Percentiles rank a stretch among this genome's conserved stretches.
Evolutionary conservation across 1,140 invertebrate species (phyloP).

Genomic region (Hycleus phaleratus): DNA sequence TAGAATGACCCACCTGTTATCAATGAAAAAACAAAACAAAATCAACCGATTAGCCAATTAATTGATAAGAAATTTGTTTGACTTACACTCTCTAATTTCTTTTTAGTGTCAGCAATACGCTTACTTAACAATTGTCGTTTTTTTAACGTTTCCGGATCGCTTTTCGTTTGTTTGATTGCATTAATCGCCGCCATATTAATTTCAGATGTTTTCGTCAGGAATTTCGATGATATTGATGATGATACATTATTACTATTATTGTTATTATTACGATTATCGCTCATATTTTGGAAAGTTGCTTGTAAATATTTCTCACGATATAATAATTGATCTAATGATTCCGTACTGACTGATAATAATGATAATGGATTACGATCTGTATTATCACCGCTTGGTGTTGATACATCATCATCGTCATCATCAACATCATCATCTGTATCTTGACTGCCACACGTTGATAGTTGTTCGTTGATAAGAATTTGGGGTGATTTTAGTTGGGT

Average conservation of each 20-base stretch:
- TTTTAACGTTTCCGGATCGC: conserved; percentile 57
- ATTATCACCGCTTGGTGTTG: conserved; percentile 68
- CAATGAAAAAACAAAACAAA: conserved; percentile 38
- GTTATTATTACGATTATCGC: conserved; percentile 38
- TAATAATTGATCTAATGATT: conserved; percentile 60
- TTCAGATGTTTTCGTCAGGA: conserved; percentile 38
- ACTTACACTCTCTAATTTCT: conserved; percentile 82
- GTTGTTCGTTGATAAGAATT: conserved; percentile 44
- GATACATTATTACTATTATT: background rate
- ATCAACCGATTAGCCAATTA: conserved; percentile 57
- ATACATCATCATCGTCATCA: conserved; percentile 48
- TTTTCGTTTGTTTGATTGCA: conserved; percentile 48
- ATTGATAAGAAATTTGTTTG: background rate
- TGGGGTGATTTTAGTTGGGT: background rate
- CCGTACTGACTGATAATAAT: conserved; percentile 61
- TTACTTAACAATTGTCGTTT: conserved; percentile 76
- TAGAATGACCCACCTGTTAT: conserved; percentile 62
- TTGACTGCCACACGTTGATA: conserved; percentile 59
- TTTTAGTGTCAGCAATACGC: conserved; percentile 78
- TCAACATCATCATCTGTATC: conserved; percentile 75
- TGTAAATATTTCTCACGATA: conserved; percentile 68
- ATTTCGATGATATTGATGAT: conserved; percentile 35
- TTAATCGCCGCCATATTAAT: conserved; percentile 48
- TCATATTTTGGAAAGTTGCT: conserved; percentile 69
- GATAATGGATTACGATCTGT: conserved; percentile 56